phyloP scores from a whole-genome alignment of 2,888 invertebrate genomes.

The Biston betularia region DNA sequence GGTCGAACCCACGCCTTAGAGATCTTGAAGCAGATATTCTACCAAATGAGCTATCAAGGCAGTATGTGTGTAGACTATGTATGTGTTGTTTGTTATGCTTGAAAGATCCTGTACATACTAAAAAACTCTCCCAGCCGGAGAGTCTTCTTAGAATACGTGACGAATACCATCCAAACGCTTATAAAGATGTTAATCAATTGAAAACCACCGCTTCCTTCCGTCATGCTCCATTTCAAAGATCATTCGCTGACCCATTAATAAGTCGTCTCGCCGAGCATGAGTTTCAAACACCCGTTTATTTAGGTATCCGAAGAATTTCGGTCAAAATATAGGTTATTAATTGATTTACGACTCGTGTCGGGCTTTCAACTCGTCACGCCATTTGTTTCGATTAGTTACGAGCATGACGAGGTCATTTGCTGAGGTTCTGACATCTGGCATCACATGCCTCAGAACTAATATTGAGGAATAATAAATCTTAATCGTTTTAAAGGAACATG shows the following conservation, averaged over 20 bases:
- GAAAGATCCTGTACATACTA: no score
- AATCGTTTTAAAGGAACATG: constrained; percentile 32
- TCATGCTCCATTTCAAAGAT: constrained; percentile 61
- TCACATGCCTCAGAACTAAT: constrained; percentile 46
- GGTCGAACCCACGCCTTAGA: no score
- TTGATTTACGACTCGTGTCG: constrained; percentile 55
- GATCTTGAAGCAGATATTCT: no score
- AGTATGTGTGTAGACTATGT: no score
- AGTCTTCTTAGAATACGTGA: neutral
- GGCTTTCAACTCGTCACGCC: constrained; percentile 45
- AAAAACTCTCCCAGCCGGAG: no score
- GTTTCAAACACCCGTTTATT: constrained; percentile 43
- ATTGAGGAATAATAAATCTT: constrained; percentile 55
- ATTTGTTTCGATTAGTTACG: constrained; percentile 26
- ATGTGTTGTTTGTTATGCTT: no score
- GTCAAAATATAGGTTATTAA: constrained; percentile 52
- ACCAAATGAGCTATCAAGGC: no score
- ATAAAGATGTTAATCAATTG: constrained; percentile 58
- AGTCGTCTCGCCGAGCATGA: constrained; percentile 44
- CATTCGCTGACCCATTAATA: constrained; percentile 61
- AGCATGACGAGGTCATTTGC: constrained; percentile 36
- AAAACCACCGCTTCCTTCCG: constrained; percentile 58
- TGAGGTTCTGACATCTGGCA: constrained; percentile 58
- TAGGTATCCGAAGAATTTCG: constrained; percentile 44
- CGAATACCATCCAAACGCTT: constrained; percentile 40